Percentiles rank a stretch among this genome's conserved stretches.
These are phyloP conservation scores for Salmo trutta DNA, from an alignment of 2,797 vertebrate species.

Conservation along the genomic window DNA sequence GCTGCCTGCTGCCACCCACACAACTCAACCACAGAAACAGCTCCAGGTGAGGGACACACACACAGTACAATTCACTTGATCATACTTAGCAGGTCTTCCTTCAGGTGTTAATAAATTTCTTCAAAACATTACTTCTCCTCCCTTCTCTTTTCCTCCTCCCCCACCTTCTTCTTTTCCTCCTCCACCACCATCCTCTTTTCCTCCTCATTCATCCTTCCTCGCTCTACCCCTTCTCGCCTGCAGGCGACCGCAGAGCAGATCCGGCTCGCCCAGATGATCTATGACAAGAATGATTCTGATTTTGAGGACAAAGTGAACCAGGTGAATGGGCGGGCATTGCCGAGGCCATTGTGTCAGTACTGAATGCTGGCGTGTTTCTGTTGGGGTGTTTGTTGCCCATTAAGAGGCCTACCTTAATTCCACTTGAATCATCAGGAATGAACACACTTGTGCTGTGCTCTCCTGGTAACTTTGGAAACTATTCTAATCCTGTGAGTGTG, in stretches of 20 bases:
- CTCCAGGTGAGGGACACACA: slow-evolving; percentile 83
- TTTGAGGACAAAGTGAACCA: slow-evolving; percentile 98
- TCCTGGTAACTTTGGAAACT: too few relatives aligned
- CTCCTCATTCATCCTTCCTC: background rate
- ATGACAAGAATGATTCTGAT: slow-evolving; percentile 93
- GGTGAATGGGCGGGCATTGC: slow-evolving; percentile 65
- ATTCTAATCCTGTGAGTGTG: too few relatives aligned
- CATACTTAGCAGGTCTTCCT: too few relatives aligned
- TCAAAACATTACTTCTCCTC: background rate
- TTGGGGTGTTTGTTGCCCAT: background rate
- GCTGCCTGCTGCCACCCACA: slow-evolving; percentile 82
- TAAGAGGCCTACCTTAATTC: background rate
- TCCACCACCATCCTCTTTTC: background rate
- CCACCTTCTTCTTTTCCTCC: background rate
- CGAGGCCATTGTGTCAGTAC: background rate
- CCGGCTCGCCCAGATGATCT: slow-evolving; percentile 96
- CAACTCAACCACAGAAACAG: slow-evolving; percentile 88
- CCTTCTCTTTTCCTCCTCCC: too few relatives aligned
- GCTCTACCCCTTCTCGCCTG: slow-evolving; percentile 36
- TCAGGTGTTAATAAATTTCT: too few relatives aligned
- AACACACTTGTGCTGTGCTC: too few relatives aligned
- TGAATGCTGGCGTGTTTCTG: background rate
- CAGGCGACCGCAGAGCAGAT: slow-evolving; percentile 98
- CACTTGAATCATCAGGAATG: too few relatives aligned
- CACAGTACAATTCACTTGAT: background rate